Percentiles rank a stretch among this genome's conserved stretches.
phyloP scores from a whole-genome alignment of 1,140 invertebrate species.

The Lordiphosa stackelbergi region DNA sequence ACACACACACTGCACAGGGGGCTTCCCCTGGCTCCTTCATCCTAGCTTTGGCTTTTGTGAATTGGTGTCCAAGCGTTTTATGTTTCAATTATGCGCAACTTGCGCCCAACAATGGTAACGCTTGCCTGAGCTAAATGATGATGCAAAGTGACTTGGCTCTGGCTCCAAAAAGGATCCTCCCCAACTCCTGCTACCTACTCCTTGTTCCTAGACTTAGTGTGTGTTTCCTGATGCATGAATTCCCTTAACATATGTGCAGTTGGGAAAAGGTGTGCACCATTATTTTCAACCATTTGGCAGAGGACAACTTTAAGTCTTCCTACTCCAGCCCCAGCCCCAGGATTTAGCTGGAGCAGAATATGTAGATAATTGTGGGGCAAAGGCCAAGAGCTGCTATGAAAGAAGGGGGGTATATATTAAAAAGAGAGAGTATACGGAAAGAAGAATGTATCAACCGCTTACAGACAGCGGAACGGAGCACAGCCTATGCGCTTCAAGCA shows the following conservation, averaged over 20 bases:
- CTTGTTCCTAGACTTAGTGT: constrained; percentile 1
- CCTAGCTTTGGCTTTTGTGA: constrained; percentile 59
- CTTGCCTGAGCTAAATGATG: constrained; percentile 54
- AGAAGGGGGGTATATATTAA: too few relatives aligned
- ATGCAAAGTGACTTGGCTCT: constrained; percentile 57
- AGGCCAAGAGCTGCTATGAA: too few relatives aligned
- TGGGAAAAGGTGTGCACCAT: constrained; percentile 9
- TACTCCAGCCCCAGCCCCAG: neutral
- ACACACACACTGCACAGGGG: neutral
- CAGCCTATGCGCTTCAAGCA: too few relatives aligned
- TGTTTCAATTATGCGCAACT: constrained; percentile 75
- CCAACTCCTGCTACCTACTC: neutral
- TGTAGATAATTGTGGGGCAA: too few relatives aligned
- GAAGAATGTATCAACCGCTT: too few relatives aligned
- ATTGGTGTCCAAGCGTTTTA: constrained; percentile 75
- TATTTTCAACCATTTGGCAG: constrained; percentile 14
- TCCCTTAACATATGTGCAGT: constrained; percentile 41
- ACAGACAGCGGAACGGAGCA: too few relatives aligned
- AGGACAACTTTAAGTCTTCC: too few relatives aligned
- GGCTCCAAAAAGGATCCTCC: constrained; percentile 30
- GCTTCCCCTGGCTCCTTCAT: constrained; percentile 1
- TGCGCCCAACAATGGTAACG: constrained; percentile 65
- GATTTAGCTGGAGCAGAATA: constrained; percentile 9
- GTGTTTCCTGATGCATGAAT: constrained; percentile 64
- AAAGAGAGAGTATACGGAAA: too few relatives aligned